phyloP scores from a whole-genome alignment of 2,888 invertebrate genomes.

The Drosophila dives region DNA sequence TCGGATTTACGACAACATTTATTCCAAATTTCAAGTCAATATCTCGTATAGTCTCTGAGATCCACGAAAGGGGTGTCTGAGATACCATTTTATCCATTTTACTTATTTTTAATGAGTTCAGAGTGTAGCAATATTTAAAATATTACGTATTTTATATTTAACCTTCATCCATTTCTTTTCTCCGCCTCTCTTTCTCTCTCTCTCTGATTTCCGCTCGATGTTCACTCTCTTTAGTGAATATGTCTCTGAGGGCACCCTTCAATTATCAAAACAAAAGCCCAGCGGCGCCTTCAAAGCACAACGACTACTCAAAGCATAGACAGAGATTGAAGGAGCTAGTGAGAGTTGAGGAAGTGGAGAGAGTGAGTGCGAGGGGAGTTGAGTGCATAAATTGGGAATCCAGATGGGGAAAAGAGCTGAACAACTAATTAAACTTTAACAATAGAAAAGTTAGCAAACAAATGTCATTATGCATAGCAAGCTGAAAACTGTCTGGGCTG shows the following conservation, averaged over 20 bases:
- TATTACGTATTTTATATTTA: background rate
- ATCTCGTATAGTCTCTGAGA: too few relatives aligned
- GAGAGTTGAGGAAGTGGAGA: conserved; percentile 3
- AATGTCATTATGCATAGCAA: conserved; percentile 59
- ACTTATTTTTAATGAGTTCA: too few relatives aligned
- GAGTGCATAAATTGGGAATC: conserved; percentile 19
- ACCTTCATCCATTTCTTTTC: background rate
- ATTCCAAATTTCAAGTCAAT: too few relatives aligned
- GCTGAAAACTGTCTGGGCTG: conserved; percentile 38
- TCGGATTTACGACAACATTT: too few relatives aligned
- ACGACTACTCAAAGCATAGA: conserved; percentile 14
- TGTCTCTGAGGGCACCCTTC: conserved; percentile 42
- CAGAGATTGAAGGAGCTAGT: conserved; percentile 9
- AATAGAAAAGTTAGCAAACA: conserved; percentile 76
- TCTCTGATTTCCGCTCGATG: conserved; percentile 12
- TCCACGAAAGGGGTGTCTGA: too few relatives aligned
- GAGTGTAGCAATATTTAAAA: background rate
- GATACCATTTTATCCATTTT: too few relatives aligned
- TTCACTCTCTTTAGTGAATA: conserved; percentile 31
- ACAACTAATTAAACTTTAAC: conserved; percentile 78
- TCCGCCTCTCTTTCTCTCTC: background rate
- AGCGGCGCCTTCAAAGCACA: conserved; percentile 49
- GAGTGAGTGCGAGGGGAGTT: conserved; percentile 4
- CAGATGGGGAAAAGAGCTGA: conserved; percentile 43
- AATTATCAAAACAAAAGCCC: conserved; percentile 59